Base-by-base conservation (phyloP, 2,797 vertebrate species). In the Chaetophractus vellerosus region DNA sequence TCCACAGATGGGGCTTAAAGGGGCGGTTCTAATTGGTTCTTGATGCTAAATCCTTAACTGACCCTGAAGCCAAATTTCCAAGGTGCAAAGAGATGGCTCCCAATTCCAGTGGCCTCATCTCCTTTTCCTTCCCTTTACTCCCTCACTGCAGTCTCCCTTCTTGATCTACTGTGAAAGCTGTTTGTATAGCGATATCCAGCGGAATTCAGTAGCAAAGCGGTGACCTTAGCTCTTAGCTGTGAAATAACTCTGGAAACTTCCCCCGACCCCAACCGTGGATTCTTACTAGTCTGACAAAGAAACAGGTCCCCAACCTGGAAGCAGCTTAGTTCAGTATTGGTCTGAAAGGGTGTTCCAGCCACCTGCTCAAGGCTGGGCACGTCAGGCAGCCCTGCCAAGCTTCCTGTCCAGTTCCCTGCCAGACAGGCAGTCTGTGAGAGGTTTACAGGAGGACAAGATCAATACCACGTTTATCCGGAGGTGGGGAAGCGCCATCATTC, bases 221-320 rank as follows among this genome's bases (percentile, higher is more conserved):
- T 86, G 66, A 96, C 93, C 88, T 97, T 96, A 96, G 93, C 94
- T 96, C 83, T 96, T 97, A 97, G 96, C 96, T 97, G 95, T 96
- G 96, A 97, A 96, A 24, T 75, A 61, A 80, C 95, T 90, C 96
- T 94, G 94, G 94, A 95, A 86, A 74, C 26, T 31, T 45, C 45
- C 66, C 81, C 85, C 79, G 18, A 76, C 63, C 90, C 79, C 52
- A 2, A 21, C 57, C 10, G 3, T 69, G 28, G 59, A 24, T 93
- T 72, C 78, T 84, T 72, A 28, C 64, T 95, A 50, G 28, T 2
- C 81, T 69, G 41, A 55, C 63, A 71, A 86, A 94, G 80, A 92
- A 75, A 31, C 19, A n/a, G 24, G 57, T 91, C 76, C 83, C 95
- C 63, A 12, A 69, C 84, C 61, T 90, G 83, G 89, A 93, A 59